Conservation (phyloP, 2,113 vertebrate species). For the Proterorhinus semilunaris region DNA sequence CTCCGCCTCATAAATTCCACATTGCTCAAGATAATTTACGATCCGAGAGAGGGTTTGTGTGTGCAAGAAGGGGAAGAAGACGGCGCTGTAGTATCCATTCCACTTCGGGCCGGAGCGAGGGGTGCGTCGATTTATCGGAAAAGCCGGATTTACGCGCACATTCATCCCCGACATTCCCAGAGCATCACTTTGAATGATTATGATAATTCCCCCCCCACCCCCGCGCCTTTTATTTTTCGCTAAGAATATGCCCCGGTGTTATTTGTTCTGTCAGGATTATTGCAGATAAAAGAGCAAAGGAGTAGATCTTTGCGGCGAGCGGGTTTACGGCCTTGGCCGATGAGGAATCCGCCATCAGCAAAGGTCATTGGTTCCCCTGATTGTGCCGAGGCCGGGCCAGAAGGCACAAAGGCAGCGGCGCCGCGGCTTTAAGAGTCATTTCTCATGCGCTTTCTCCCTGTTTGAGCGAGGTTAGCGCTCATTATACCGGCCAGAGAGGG, state of each 20-base stretch:
- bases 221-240: constrained; percentile 40
- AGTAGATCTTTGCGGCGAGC: constrained; percentile 47
- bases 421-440: constrained; percentile 25
- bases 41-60: constrained; percentile 59
- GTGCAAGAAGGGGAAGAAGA: constrained; percentile 58
- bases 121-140: constrained; percentile 50
- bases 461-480: constrained; percentile 15
- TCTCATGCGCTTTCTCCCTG: constrained; percentile 44
- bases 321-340: constrained; percentile 53
- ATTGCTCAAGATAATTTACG: constrained; percentile 76
- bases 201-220: constrained; percentile 26
- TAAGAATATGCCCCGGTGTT: constrained; percentile 44
- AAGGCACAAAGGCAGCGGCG: constrained; percentile 33
- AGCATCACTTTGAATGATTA: constrained; percentile 63
- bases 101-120: constrained; percentile 28
- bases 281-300: constrained; percentile 67
- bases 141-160: constrained; percentile 55
- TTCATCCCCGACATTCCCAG: constrained; percentile 41
- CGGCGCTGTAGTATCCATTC: constrained; percentile 68
- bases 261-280: constrained; percentile 67
- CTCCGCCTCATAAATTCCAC: constrained; percentile 78
- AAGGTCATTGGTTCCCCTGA: constrained; percentile 62
- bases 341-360: constrained; percentile 52
- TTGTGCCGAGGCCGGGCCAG: constrained; percentile 35
- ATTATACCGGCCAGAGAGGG: neutral